Base-by-base conservation (phyloP, 2,797 vertebrate genomes). In the Cottoperca gobio region DNA sequence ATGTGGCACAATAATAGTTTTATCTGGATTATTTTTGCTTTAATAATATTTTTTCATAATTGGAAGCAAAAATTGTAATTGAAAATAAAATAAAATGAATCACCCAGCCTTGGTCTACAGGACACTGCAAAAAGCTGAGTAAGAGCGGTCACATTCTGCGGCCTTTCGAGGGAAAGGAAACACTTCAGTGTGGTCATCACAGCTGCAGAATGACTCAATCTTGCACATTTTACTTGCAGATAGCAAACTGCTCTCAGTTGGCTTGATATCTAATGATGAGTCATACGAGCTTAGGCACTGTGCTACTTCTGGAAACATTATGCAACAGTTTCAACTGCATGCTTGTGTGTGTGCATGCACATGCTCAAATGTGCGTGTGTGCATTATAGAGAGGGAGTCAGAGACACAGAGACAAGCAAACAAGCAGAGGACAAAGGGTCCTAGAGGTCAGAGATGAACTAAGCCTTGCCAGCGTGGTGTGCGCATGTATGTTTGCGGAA, bases 261-360 rank as follows among this genome's bases (percentile, higher is more conserved):
- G 39, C 68, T 64, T 78, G 70, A 81, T 78, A 55, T 78, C 54
- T 21, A 40, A 70, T 3, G 35, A 85, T 90, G 88, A 89, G 40
- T 91, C 86, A 89, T 77, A 52, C 74, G 64, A 85, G 78, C 78
- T 90, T 67, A 79, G 69, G 73, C 71, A 35, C 70, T 83, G 81
- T 48, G 71, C 33, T 75, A 61, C 68, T 73, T 82, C 63, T 73
- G 50, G 42, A 66, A 52, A 54, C 57, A 64, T 83, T 73, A 88
- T 63, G 65, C 74, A 90, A 89, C 70, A 72, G 37, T 49, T 65
- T 73, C 52, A 70, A 43, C 71, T 35, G 37, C 5, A 28, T 49
- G 76, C 5, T 46, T 77, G 70, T 67, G 61, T 62, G 49, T 28
- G 71, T 59, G 50, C 21, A 16, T 53, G 60, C 55, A 37, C 39